Evolutionary conservation across 2,113 vertebrate species (phyloP).

Genomic region (Sakesphorus luctuosus): DNA sequence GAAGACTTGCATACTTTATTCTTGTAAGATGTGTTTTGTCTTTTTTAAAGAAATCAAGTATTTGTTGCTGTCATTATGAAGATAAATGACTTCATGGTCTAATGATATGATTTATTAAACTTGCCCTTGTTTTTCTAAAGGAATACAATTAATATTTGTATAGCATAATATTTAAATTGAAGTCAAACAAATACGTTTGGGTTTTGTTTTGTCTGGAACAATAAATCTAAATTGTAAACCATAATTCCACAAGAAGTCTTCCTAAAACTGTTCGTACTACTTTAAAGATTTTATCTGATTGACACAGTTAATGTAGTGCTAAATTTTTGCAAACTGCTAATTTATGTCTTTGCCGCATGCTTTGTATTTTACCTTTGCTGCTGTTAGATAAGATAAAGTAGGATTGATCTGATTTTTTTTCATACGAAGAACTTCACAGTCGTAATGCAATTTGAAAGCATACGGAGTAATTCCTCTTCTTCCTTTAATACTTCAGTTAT

Average conservation of each 20-base stretch:
- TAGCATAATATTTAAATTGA: not conserved
- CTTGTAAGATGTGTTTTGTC: not conserved
- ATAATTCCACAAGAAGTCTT: not conserved
- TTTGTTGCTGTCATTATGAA: not conserved
- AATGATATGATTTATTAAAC: not conserved
- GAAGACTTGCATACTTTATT: not conserved
- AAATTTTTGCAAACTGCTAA: not conserved
- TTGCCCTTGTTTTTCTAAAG: not conserved
- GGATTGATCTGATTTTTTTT: constrained; percentile 19
- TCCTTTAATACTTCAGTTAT: not conserved
- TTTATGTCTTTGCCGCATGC: not conserved
- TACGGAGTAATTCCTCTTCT: not conserved
- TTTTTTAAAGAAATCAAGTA: not conserved
- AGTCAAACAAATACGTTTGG: not conserved
- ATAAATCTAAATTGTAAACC: not conserved
- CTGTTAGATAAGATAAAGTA: constrained; percentile 26
- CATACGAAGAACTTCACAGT: not conserved
- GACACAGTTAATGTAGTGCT: not conserved
- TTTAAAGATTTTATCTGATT: not conserved
- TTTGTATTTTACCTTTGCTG: constrained; percentile 16
- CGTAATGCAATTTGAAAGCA: not conserved
- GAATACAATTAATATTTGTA: not conserved
- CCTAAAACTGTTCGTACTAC: not conserved
- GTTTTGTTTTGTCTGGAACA: not conserved
- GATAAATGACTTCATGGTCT: not conserved